Evolutionary conservation across 1,140 invertebrate genomes (phyloP), one percentile per base, ranked within the genome.

Genomic region (Ceratina japonica): DNA sequence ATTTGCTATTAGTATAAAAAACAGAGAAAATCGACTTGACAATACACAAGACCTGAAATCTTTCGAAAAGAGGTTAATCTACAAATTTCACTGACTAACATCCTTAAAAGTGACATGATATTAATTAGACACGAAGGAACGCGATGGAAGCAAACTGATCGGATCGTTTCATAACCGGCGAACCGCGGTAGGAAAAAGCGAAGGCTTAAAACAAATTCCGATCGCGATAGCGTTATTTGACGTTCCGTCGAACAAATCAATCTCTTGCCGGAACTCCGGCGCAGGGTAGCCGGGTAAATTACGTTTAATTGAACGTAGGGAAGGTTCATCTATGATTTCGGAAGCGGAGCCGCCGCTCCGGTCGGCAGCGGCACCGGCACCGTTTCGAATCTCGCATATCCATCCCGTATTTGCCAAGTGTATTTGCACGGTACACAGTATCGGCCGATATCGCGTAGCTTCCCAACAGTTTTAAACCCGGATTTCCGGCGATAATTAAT

Each of bases 401-500:
- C 78, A 52, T 80, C 66, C 66, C 78, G 44, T 84, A 64, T 76
- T 75, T 81, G 70, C 58, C 81, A 73, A 87, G 75, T 69, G 59
- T 82, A 85, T 85, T 86, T 85, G 80, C 72, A 83, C 70, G 75
- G 69, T 54, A 83, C 66, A 75, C 73, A 75, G 77, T 74, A 77
- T 81, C 83, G 78, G 79, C 68, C 75, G 79, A 82, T 85, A 85
- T 82, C 83, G 71, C 62, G 76, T 80, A 77, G 77, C 83, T 72
- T 86, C 83, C 73, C 72, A 76, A 86, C 84, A 82, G 62, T 85
- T 86, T 86, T 85, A 81, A 81, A 81, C 84, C 71, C 70, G 79
- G 84, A 84, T 82, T 82, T 78, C 83, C 80, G 76, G 68, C 77
- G 81, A 86, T 83, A 87, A 87, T 84, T 87, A 87, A 87, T 87